A percentile compares a stretch with the other conserved stretches of the same genome.
phyloP scores from a whole-genome alignment of 2,113 vertebrate species.

The Trichomycterus rosablanca region DNA sequence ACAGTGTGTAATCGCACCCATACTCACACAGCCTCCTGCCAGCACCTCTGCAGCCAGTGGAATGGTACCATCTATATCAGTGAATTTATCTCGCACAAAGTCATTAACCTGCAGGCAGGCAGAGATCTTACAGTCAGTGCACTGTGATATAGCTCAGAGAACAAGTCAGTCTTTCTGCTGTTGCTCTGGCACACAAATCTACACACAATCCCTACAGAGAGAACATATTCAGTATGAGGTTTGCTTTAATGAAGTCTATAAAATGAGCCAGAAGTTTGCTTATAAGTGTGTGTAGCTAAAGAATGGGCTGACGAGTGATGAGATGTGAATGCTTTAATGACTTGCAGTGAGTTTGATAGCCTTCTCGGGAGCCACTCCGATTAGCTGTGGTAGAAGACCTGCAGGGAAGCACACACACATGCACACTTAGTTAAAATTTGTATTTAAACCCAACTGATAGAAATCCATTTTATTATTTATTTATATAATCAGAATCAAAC shows the following conservation, averaged over 20 bases:
- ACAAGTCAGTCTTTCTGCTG: slow-evolving; percentile 14
- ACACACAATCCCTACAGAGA: neutral
- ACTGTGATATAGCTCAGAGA: neutral
- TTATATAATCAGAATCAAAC: too few relatives aligned
- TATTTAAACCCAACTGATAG: slow-evolving; percentile 5
- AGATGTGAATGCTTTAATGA: slow-evolving; percentile 21
- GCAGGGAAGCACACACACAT: slow-evolving; percentile 34
- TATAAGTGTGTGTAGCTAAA: neutral
- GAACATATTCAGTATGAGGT: neutral
- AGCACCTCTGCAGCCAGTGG: slow-evolving; percentile 81
- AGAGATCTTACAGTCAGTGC: slow-evolving; percentile 1
- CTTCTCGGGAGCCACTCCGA: slow-evolving; percentile 97
- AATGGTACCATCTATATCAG: slow-evolving; percentile 78
- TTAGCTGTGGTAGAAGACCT: slow-evolving; percentile 96
- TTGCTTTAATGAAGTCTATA: neutral
- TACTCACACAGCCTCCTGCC: slow-evolving; percentile 93
- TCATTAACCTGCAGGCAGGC: slow-evolving; percentile 81
- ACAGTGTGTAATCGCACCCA: neutral
- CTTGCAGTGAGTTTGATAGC: slow-evolving; percentile 98
- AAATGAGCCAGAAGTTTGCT: neutral
- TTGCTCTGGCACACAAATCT: neutral
- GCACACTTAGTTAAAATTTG: neutral
- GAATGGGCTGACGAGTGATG: neutral
- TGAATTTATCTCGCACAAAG: slow-evolving; percentile 96
- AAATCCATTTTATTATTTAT: too few relatives aligned